Conservation (phyloP, 2,797 vertebrate genomes). For the Zalophus californianus region DNA sequence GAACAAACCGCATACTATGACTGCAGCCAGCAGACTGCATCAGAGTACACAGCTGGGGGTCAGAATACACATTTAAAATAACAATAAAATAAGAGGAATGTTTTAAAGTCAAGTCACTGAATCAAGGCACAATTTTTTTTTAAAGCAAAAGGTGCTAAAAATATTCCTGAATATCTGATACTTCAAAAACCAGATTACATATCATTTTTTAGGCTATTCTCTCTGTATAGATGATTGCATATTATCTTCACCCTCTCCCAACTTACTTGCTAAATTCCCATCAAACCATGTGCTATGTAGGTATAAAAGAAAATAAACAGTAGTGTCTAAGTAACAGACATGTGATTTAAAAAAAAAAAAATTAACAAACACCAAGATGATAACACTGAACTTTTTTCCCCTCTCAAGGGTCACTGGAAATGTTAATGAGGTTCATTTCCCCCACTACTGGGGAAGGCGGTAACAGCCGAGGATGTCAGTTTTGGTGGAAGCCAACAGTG, state of each 20-base stretch:
- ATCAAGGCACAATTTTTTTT: constrained; percentile 69
- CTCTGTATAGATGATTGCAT: background rate
- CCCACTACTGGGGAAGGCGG: background rate
- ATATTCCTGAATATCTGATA: constrained; percentile 72
- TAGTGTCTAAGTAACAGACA: constrained; percentile 41
- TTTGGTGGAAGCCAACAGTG: background rate
- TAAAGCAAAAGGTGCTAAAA: constrained; percentile 49
- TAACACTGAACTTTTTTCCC: constrained; percentile 44
- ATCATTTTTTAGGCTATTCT: background rate
- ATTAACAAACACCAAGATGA: constrained; percentile 51
- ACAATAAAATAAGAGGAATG: constrained; percentile 81
- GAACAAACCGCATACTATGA: constrained; percentile 75
- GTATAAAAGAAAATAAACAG: background rate
- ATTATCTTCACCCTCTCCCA: background rate
- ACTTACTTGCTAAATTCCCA: background rate
- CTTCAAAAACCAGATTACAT: constrained; percentile 59
- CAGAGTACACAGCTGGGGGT: constrained; percentile 52
- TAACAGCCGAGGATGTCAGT: background rate
- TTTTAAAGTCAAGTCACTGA: constrained; percentile 72
- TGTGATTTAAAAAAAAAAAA: constrained; percentile 4
- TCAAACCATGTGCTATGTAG: background rate
- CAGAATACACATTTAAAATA: constrained; percentile 68
- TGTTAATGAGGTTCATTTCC: background rate
- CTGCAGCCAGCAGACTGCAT: constrained; percentile 42
- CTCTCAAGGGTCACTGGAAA: background rate